Evolutionary conservation across 1,140 invertebrate genomes (phyloP).

Genomic region (Vanessa tameamea): DNA sequence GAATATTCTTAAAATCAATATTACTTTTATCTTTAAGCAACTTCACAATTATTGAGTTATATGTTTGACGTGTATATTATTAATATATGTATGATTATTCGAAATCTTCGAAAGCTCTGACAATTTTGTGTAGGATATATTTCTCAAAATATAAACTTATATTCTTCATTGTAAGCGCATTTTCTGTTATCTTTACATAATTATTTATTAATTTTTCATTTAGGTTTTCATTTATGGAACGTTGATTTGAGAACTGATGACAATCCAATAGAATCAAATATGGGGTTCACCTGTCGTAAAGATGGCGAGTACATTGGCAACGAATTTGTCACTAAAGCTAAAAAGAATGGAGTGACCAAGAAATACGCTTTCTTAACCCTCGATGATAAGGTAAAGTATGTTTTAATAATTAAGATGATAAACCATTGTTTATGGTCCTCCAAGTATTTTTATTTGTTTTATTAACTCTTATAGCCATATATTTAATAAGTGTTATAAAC

Average conservation of each 20-base stretch:
- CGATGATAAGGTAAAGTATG: conserved; percentile 81
- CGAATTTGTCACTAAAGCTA: conserved; percentile 83
- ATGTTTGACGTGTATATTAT: no score
- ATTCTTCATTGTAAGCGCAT: no score
- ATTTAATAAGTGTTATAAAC: no score
- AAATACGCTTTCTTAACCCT: conserved; percentile 88
- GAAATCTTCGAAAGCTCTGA: no score
- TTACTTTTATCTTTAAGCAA: no score
- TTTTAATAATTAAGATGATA: not conserved
- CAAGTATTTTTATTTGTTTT: not conserved
- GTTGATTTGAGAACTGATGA: conserved; percentile 90
- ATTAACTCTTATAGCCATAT: not conserved
- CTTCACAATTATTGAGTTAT: no score
- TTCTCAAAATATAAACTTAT: no score
- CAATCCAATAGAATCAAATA: conserved; percentile 91
- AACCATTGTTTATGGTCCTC: no score
- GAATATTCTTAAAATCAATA: no score
- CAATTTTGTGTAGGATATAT: no score
- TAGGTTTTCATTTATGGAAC: conserved; percentile 93
- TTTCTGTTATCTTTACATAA: not conserved
- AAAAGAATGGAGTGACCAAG: conserved; percentile 85
- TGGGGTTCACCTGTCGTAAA: conserved; percentile 88
- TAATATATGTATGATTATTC: no score
- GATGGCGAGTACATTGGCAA: conserved; percentile 89
- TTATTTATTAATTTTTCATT: conserved; percentile 35